Evolutionary conservation across 2,113 vertebrate genomes (phyloP).

Genomic region (Neodontobutis hainanensis): DNA sequence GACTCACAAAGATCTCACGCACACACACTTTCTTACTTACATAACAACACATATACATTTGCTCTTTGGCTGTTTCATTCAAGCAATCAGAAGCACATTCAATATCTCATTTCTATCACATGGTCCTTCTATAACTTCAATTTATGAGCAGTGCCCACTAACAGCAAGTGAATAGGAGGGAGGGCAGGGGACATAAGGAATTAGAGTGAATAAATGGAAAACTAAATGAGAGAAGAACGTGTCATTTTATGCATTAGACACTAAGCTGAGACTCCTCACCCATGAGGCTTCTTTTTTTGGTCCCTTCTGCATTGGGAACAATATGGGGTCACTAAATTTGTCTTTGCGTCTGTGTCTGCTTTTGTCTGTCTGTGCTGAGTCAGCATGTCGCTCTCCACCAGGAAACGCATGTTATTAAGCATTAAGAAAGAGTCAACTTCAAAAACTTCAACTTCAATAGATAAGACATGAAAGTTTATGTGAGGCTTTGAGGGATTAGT

Average conservation of each 20-base stretch:
- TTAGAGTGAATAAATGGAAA: conserved; percentile 53
- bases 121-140: conserved; percentile 45
- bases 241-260: conserved; percentile 69
- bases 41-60: conserved; percentile 9
- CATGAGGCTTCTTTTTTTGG: conserved; percentile 43
- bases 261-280: conserved; percentile 56
- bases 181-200: conserved; percentile 29
- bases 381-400: conserved; percentile 56
- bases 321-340: conserved; percentile 69
- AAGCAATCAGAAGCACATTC: conserved; percentile 17
- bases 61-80: conserved; percentile 26
- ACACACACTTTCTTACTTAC: conserved; percentile 16
- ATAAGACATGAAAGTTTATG: conserved; percentile 70
- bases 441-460: conserved; percentile 31
- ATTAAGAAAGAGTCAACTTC: conserved; percentile 52
- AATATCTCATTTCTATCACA: conserved; percentile 31
- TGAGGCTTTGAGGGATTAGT: conserved; percentile 55
- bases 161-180: conserved; percentile 12
- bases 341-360: conserved; percentile 50
- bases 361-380: conserved; percentile 69
- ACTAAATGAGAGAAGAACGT: conserved; percentile 29
- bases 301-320: conserved; percentile 67
- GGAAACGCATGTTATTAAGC: conserved; percentile 59
- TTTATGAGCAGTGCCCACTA: conserved; percentile 37
- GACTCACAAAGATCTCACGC: conserved; percentile 28